Conservation (phyloP, 2,888 invertebrate species). For the Eustalomyia histrio region DNA sequence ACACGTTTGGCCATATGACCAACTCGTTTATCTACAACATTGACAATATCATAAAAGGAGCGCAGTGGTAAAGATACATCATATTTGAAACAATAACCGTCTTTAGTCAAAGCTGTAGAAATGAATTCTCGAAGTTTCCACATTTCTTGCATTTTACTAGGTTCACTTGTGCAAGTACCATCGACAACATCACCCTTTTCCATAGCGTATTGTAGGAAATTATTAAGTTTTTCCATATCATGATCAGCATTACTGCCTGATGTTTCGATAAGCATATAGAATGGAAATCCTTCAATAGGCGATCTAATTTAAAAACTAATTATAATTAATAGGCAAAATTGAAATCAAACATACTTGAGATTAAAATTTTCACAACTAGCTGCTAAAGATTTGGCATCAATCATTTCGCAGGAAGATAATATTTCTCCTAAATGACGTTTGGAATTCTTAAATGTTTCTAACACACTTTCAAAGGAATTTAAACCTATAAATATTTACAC, state of each 20-base stretch:
- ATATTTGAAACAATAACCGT: slow-evolving; percentile 96
- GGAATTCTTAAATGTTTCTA: slow-evolving; percentile 87
- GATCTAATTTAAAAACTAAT: slow-evolving; percentile 70
- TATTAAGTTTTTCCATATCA: slow-evolving; percentile 91
- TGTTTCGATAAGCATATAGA: slow-evolving; percentile 93
- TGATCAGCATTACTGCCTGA: slow-evolving; percentile 91
- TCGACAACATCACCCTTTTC: slow-evolving; percentile 86
- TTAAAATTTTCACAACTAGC: slow-evolving; percentile 83
- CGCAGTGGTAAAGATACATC: slow-evolving; percentile 94
- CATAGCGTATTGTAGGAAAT: slow-evolving; percentile 88
- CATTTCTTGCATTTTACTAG: slow-evolving; percentile 88
- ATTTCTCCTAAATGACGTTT: slow-evolving; percentile 88
- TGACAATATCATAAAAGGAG: slow-evolving; percentile 91
- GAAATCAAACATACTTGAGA: slow-evolving; percentile 77
- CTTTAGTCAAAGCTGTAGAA: slow-evolving; percentile 86
- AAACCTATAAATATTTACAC: slow-evolving; percentile 81
- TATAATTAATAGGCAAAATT: neutral
- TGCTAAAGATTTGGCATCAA: slow-evolving; percentile 88
- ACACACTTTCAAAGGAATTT: slow-evolving; percentile 87
- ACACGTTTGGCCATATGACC: slow-evolving; percentile 83
- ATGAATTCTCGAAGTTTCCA: slow-evolving; percentile 94
- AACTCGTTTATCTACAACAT: slow-evolving; percentile 84
- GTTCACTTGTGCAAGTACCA: slow-evolving; percentile 92
- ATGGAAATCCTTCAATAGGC: slow-evolving; percentile 85
- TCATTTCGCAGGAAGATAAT: slow-evolving; percentile 96